Evolutionary conservation across 2,888 invertebrate species (phyloP).

Genomic region (Nephrotoma appendiculata): DNA sequence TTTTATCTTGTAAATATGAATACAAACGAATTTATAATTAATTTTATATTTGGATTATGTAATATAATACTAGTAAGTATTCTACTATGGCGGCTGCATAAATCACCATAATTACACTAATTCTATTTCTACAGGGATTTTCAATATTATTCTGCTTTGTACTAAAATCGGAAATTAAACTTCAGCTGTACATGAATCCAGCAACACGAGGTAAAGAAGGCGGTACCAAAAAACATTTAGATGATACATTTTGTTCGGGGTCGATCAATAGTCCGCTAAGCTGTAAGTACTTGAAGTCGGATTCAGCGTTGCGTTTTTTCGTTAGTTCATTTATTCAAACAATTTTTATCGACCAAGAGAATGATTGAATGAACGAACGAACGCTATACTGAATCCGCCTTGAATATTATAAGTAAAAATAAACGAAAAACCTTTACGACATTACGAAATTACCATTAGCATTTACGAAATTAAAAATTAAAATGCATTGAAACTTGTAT

Average conservation of each 20-base stretch:
- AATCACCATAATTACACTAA: not conserved
- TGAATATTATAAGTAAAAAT: not conserved
- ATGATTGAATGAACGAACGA: no score
- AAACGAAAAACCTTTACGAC: not conserved
- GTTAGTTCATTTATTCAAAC: no score
- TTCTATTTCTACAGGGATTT: slow-evolving; percentile 24
- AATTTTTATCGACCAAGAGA: no score
- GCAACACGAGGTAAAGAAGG: slow-evolving; percentile 20
- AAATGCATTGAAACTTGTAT: not conserved
- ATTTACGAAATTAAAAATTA: not conserved
- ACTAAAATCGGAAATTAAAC: slow-evolving; percentile 27
- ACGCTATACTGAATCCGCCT: no score
- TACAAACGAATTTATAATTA: slow-evolving; percentile 39
- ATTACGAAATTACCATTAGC: no score
- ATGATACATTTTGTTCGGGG: slow-evolving; percentile 30
- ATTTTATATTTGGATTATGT: slow-evolving; percentile 42
- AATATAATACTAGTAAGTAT: slow-evolving; percentile 43
- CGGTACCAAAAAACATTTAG: slow-evolving; percentile 26
- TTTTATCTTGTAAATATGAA: slow-evolving; percentile 51
- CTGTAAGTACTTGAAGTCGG: slow-evolving; percentile 27
- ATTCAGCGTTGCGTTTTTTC: no score
- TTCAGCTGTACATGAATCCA: slow-evolving; percentile 18
- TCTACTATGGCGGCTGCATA: not conserved
- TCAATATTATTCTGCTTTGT: slow-evolving; percentile 29
- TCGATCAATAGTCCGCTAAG: slow-evolving; percentile 30